These are phyloP conservation scores for Myiagra hebetior DNA, from an alignment of 2,113 vertebrate species.

Conservation along the genomic window DNA sequence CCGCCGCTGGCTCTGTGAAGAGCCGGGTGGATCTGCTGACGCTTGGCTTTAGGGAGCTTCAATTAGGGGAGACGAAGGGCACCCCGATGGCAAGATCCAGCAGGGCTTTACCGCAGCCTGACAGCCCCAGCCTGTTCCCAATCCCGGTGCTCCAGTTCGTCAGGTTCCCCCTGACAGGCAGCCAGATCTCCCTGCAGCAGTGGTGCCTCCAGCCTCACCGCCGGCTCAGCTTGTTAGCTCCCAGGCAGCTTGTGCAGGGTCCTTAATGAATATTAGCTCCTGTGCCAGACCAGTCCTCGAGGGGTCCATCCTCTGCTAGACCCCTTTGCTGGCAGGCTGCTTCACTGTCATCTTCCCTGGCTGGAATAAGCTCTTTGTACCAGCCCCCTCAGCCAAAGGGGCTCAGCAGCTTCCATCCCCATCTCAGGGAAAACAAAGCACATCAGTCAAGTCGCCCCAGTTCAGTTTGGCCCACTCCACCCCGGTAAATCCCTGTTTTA, in stretches of 20 bases:
- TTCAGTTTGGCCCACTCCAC: neutral
- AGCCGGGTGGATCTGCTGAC: neutral
- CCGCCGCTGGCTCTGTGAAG: neutral
- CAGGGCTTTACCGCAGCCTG: neutral
- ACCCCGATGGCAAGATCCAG: neutral
- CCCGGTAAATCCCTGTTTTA: neutral
- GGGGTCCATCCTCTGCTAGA: neutral
- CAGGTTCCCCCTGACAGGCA: constrained; percentile 32
- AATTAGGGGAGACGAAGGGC: neutral
- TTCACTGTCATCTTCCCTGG: neutral
- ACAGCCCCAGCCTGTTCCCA: constrained; percentile 16
- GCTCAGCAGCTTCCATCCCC: neutral
- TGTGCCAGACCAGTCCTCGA: neutral
- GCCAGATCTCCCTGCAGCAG: neutral
- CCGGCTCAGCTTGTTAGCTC: neutral
- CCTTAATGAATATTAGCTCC: neutral
- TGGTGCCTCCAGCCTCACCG: neutral
- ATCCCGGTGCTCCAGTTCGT: neutral
- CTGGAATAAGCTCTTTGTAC: neutral
- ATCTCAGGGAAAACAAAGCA: neutral
- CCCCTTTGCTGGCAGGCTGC: neutral
- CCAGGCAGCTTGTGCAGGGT: neutral
- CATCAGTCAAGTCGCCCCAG: neutral
- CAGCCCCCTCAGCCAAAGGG: neutral
- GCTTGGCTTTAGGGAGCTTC: neutral